Evolutionary conservation across 2,888 invertebrate genomes (phyloP).

Genomic region (Ariolimax columbianus): DNA sequence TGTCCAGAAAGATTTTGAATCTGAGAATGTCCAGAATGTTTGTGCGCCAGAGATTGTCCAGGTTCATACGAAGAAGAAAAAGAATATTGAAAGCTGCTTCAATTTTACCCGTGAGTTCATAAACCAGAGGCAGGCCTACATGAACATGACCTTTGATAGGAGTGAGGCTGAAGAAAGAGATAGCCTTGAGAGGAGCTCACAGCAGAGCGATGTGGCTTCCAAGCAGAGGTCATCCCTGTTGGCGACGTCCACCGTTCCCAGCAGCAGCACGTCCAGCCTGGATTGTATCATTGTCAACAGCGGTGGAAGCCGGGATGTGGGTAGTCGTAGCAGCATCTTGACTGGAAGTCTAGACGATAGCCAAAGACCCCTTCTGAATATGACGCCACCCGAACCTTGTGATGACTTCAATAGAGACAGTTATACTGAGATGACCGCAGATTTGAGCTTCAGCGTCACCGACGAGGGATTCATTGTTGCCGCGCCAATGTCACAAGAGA

Average conservation of each 20-base stretch:
- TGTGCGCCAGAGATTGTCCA: neutral
- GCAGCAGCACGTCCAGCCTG: neutral
- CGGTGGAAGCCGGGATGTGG: neutral
- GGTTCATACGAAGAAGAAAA: neutral
- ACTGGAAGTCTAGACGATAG: neutral
- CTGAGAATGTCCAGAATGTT: neutral
- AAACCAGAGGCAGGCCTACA: neutral
- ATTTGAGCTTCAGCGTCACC: constrained; percentile 1
- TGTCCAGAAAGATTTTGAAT: neutral
- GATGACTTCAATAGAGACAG: neutral
- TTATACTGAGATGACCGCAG: neutral
- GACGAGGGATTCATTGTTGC: neutral
- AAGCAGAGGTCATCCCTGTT: neutral
- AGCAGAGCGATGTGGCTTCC: neutral
- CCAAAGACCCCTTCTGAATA: neutral
- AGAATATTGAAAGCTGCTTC: constrained; percentile 25
- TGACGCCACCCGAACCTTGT: constrained; percentile 25
- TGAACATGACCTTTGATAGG: neutral
- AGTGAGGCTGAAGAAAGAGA: neutral
- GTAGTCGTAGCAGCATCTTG: too few species aligned
- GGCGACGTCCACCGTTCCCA: neutral
- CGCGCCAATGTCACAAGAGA: constrained; percentile 16
- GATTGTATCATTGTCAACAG: neutral
- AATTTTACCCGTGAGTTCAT: constrained; percentile 29
- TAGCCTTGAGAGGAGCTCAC: neutral